Evolutionary conservation across 2,797 vertebrate genomes (phyloP), one percentile per base, ranked within the genome.

Genomic region (Clarias pachynema): DNA sequence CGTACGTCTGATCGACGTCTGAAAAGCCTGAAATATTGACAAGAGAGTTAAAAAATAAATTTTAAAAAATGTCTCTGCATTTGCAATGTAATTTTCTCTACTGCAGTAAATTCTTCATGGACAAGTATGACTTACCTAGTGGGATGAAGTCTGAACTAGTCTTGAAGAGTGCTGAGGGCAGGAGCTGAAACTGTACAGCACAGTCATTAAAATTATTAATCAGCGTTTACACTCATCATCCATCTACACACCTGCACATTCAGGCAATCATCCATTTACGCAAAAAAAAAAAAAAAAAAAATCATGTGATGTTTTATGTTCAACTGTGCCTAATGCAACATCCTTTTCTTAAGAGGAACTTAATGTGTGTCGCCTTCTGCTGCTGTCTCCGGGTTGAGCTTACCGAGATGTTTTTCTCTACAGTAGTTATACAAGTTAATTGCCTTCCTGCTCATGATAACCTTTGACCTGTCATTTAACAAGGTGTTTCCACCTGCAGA

Each of bases 131-230:
- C 96, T 96, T 94, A 99, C 98, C 98, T 26, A 99, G 94, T 86
- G 98, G 96, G 91, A 97, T 98, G 94, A 99, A 99, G 93, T 99
- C 97, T 0, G 97, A 98, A 93, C 96, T 97, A 89, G 97, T 98
- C 93, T 97, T 99, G 94, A 99, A 99, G 69, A 99, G 96, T 1
- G 98, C 98, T 2, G 97, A 98, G 84, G 98, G 97, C 85, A 99
- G 95, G 62, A 99, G 97, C 93, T 99, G 98, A 91, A 99, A 99
- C 98, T 99, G 91, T 56, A 66, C 82, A 91, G 59, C 40, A 88
- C 15, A 83, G 7, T 26, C 69, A 80, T 24, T 44, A 69, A 63
- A 4, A 72, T 57, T 31, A 69, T 18, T 44, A 37, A 68, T 77
- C 15, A 69, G 3, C 3, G 4, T 12, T 49, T 78, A 37, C 6